Conservation (phyloP, 2,797 vertebrate species). For the Pygocentrus nattereri region DNA sequence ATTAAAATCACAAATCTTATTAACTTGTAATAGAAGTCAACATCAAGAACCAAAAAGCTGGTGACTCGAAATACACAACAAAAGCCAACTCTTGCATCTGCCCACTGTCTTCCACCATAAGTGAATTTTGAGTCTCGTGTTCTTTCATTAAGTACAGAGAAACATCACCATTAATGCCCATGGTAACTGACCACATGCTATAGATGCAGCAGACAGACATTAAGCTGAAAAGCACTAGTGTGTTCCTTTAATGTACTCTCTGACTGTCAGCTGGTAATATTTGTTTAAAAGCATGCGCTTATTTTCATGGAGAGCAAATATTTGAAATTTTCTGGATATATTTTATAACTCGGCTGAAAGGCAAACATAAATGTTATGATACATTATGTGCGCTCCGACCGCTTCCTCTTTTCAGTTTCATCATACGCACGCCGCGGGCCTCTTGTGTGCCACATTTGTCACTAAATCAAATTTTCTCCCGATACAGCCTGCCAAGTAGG, state of each 20-base stretch:
- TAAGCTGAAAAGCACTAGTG: not conserved
- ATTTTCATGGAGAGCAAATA: not conserved
- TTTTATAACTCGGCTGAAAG: not conserved
- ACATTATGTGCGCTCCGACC: not conserved
- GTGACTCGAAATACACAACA: not conserved
- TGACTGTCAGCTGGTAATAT: slow-evolving; percentile 32
- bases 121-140: not conserved
- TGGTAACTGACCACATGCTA: not conserved
- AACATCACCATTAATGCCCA: not conserved
- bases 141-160: not conserved
- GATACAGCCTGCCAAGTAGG: slow-evolving; percentile 37
- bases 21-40: no score
- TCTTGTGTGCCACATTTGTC: slow-evolving; percentile 33
- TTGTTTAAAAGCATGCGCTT: not conserved
- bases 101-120: not conserved
- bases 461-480: slow-evolving; percentile 51
- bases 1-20: no score
- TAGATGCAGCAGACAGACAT: not conserved
- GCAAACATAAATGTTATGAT: not conserved
- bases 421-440: not conserved
- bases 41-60: not conserved
- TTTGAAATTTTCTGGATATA: not conserved
- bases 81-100: not conserved
- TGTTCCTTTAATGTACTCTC: not conserved
- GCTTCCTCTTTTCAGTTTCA: slow-evolving; percentile 19